Percentiles rank a stretch among this genome's conserved stretches.
These are phyloP conservation scores for Parnassius orleans DNA, from an alignment of 2,888 invertebrate genomes.

Conservation along the genomic window DNA sequence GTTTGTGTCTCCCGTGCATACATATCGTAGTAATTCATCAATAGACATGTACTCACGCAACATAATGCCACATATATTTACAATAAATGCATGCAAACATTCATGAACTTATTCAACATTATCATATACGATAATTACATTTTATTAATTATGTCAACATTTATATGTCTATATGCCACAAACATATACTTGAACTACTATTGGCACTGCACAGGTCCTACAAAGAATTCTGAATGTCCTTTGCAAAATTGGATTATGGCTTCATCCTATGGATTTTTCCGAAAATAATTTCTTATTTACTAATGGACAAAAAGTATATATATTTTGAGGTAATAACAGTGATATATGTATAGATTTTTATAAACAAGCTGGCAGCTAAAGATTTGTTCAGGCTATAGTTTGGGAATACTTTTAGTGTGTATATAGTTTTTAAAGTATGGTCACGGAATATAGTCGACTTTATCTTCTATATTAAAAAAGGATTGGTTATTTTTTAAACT, in stretches of 20 bases:
- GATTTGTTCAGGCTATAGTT: background rate
- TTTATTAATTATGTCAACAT: background rate
- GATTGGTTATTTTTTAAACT: no score
- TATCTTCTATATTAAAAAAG: no score
- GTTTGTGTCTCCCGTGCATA: background rate
- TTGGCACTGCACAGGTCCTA: conserved; percentile 25
- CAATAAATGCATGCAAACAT: conserved; percentile 18
- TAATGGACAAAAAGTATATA: conserved; percentile 22
- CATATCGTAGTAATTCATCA: conserved; percentile 5
- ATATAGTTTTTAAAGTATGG: background rate
- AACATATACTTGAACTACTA: conserved; percentile 11
- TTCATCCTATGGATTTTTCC: background rate
- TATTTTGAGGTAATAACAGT: conserved; percentile 2
- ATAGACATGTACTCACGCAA: background rate
- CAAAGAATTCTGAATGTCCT: background rate
- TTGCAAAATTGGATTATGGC: background rate
- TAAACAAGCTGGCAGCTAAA: background rate
- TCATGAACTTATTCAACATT: conserved; percentile 7
- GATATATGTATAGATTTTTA: background rate
- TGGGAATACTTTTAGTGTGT: background rate
- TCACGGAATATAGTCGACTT: background rate
- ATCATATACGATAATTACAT: conserved; percentile 10
- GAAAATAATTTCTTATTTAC: conserved; percentile 5
- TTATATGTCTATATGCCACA: conserved; percentile 7
- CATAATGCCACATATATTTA: conserved; percentile 13